These are phyloP conservation scores for Coendou prehensilis DNA, from an alignment of 2,797 vertebrate species.

Conservation along the genomic window DNA sequence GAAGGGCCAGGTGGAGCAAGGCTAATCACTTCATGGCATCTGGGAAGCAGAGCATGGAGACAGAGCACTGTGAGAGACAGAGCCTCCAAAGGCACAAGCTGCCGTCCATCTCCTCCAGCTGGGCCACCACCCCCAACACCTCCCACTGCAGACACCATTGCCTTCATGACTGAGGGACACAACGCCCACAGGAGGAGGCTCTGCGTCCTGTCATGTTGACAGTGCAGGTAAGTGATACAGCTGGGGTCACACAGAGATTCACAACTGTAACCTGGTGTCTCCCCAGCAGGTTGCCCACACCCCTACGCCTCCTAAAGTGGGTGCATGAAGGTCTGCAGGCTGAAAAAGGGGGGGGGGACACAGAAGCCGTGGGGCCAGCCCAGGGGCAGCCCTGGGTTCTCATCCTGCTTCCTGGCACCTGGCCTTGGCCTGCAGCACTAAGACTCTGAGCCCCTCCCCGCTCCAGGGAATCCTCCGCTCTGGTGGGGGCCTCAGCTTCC, in stretches of 20 bases:
- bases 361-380: background rate
- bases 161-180: too few relatives aligned
- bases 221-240: background rate
- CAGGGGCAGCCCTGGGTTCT: background rate
- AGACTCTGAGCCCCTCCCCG: background rate
- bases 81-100: background rate
- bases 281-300: background rate
- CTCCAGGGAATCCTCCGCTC: fast-evolving
- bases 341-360: background rate
- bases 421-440: fast-evolving
- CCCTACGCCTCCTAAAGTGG: background rate
- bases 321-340: background rate
- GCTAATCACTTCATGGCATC: background rate
- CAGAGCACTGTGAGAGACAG: background rate
- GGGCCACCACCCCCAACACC: background rate
- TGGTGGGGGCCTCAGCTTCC: background rate
- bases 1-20: background rate
- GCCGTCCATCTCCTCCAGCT: background rate
- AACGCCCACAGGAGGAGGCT: background rate
- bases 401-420: too few relatives aligned
- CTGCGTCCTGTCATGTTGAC: background rate
- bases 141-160: background rate
- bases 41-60: background rate
- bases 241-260: background rate
- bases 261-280: background rate